Conservation (phyloP, 2,888 invertebrate genomes). For the Callimorpha dominula region DNA sequence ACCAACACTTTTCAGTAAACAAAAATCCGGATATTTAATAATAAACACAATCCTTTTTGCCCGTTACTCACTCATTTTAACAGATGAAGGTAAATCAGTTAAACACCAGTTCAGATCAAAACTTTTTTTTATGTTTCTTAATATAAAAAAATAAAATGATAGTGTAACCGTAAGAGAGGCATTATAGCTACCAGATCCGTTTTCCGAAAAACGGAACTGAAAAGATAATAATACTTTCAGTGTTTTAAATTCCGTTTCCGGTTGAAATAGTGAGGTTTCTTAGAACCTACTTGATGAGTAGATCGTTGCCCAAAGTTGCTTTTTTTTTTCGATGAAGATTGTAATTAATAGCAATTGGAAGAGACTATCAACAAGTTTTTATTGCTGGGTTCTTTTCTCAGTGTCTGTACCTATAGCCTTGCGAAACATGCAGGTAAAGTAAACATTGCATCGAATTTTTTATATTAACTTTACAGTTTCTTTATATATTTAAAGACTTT, state of each 20-base stretch:
- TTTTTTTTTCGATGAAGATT: no score
- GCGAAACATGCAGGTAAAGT: background rate
- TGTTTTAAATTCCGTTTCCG: background rate
- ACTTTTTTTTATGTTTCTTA: constrained; percentile 9
- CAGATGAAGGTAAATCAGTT: constrained; percentile 71
- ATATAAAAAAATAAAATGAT: background rate
- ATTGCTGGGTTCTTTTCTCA: background rate
- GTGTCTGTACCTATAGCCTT: background rate
- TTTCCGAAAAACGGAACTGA: background rate
- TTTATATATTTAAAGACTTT: background rate
- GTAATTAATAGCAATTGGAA: no score
- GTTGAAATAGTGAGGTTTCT: no score
- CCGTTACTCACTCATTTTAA: constrained; percentile 67
- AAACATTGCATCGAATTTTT: background rate
- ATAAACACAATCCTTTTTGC: constrained; percentile 70
- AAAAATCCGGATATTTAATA: constrained; percentile 72
- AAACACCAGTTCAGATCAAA: constrained; percentile 46
- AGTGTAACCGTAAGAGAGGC: background rate
- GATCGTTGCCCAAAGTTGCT: no score
- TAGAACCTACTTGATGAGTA: no score
- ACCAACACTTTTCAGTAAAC: constrained; percentile 71
- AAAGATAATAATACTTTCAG: background rate
- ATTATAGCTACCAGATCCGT: background rate
- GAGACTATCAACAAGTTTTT: no score
- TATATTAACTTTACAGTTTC: no score